Evolutionary conservation across 2,888 invertebrate species (phyloP), one percentile per base, ranked within the genome.

Genomic region (Dinocampus coccinellae): DNA sequence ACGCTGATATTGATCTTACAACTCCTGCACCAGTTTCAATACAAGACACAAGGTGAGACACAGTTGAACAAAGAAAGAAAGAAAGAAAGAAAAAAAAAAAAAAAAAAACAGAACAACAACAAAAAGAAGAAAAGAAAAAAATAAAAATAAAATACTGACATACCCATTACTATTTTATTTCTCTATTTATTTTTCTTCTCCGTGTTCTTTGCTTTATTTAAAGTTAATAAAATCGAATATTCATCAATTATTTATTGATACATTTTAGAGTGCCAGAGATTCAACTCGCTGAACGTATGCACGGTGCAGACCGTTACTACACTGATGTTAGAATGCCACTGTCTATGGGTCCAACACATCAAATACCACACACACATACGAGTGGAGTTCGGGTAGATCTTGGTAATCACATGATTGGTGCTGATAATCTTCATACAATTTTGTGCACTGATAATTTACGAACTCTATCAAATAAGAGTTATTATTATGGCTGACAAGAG

Each of bases 401-500:
- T 2, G 87, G 87, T 10, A 87, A 87, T 73, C 87, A 87, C 73
- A 87, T 87, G 87, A 85, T 87, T 22, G 87, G 86, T 62, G 85
- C 87, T 39, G 86, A 87, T 72, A 87, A 81, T 73, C 82, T 87
- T 1, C 87, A 87, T 80, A 86, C 81, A 75, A 85, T 81, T 39
- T 77, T 86, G 0, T 82, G 83, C 77, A 86, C 88, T 1, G 85
- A 89, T 42, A 86, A 87, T 76, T 81, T 88, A 39, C 83, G 86
- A 69, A 84, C 84, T 74, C 79, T 84, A 65, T 84, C 84, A 76
- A 84, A 84, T 80, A 75, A 84, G 82, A 76, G 81, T 77, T 86
- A 85, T 82, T 94, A 93, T 86, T 94, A 93, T 84, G 94, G 93
- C 91, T 94, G 93, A 93, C 93, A 90, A 83, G 89, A 91, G 86